Conservation (phyloP, 2,888 invertebrate species). For the Sesia bembeciformis region DNA sequence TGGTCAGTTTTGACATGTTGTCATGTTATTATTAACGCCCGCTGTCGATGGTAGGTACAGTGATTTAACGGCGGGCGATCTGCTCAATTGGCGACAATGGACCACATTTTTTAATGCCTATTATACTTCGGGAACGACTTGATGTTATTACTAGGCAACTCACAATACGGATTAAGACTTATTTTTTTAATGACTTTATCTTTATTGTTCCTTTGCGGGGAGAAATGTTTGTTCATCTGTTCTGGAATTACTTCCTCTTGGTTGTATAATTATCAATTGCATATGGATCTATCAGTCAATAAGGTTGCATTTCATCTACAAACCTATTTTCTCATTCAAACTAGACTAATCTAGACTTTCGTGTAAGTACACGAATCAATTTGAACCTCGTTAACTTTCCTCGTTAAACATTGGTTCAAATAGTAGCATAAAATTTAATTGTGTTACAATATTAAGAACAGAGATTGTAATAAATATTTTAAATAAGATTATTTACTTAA, state of each 20-base stretch:
- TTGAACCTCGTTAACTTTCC: no score
- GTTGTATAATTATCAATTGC: no score
- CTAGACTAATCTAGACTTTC: no score
- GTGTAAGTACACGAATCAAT: no score
- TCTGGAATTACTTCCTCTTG: constrained; percentile 10
- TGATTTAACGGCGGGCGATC: constrained; percentile 55
- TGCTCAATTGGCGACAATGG: constrained; percentile 66
- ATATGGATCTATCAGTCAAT: no score
- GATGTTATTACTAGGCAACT: constrained; percentile 51
- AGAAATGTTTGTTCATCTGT: constrained; percentile 33
- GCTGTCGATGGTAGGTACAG: constrained; percentile 47
- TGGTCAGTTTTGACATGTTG: constrained; percentile 71
- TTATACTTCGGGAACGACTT: constrained; percentile 53
- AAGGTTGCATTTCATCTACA: no score
- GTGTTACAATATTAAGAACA: no score
- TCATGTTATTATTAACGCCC: constrained; percentile 71
- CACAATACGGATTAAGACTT: constrained; percentile 56
- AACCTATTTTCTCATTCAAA: no score
- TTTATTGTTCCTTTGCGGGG: constrained; percentile 19
- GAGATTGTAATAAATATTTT: no score
- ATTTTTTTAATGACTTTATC: constrained; percentile 61
- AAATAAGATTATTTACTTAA: no score
- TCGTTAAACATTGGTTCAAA: no score
- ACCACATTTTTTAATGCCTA: constrained; percentile 59
- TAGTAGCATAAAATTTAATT: no score